These are phyloP conservation scores for Nyctibius bracteatus DNA, from an alignment of 2,113 vertebrate genomes.

Conservation along the genomic window DNA sequence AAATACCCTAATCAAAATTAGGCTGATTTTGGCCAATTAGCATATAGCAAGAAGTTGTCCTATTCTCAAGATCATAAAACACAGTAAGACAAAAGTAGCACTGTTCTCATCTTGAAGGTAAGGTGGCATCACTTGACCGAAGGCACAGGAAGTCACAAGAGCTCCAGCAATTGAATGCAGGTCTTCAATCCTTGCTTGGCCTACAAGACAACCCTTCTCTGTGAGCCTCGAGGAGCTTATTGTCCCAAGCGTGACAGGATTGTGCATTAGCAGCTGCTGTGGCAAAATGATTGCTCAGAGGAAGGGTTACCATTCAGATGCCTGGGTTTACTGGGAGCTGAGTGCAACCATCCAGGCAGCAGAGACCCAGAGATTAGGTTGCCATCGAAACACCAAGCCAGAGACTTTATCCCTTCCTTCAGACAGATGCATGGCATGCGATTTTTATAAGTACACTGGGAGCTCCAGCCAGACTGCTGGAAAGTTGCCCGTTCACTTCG, in stretches of 20 bases:
- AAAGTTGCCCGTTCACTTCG: accelerated
- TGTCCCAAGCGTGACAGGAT: not conserved
- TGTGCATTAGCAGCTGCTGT: not conserved
- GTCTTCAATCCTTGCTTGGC: not conserved
- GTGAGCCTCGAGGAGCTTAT: not conserved
- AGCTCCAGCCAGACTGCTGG: not conserved
- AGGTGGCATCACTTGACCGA: not conserved
- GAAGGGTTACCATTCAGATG: too few species aligned
- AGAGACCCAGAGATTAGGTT: not conserved
- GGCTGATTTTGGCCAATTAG: not conserved
- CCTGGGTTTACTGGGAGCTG: not conserved
- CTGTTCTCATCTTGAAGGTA: not conserved
- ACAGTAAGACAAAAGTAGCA: not conserved
- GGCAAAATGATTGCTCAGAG: not conserved
- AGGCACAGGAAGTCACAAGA: not conserved
- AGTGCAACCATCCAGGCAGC: not conserved
- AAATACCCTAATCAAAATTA: not conserved
- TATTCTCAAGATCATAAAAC: not conserved
- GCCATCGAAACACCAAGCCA: not conserved
- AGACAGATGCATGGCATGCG: not conserved
- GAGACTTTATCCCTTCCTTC: not conserved
- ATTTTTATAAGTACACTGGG: not conserved
- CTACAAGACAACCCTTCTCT: not conserved
- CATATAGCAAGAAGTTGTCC: not conserved
- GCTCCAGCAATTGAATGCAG: not conserved